Evolutionary conservation across 1,140 invertebrate genomes (phyloP), one percentile per base, ranked within the genome.

Genomic region (Bombus picipes): DNA sequence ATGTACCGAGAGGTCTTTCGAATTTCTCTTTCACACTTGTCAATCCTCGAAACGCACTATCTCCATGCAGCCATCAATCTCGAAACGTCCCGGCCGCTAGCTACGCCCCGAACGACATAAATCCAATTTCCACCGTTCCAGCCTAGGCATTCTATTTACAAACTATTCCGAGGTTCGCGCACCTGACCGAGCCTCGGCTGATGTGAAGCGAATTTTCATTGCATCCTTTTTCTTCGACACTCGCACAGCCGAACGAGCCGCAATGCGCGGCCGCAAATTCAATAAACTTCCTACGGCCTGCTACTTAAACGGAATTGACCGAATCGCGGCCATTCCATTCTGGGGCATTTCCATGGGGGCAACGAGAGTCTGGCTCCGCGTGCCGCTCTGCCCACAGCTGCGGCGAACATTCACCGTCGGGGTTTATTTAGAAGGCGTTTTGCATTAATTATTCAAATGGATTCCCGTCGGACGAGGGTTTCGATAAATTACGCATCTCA

Each of bases 391-490:
- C 47, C 72, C 92, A 91, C 93, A 94, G 92, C 92, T 94, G 93
- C 92, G 86, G 78, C 87, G 84, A 93, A 93, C 92, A 90, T 92
- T 91, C 89, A 86, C 82, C 91, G 89, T 86, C 92, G 87, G 15
- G 91, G 93, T 59, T 94, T 94, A 94, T 94, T 95, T 94, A 94
- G 92, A 92, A 93, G 92, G 92, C 91, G 92, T 94, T 95, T 95
- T 95, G 94, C 94, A 94, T 95, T 95, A 95, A 95, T 95, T 95
- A 95, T 94, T 94, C 92, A 94, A 95, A 94, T 94, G 92, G 94
- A 92, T 81, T 85, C 88, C 86, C 89, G 91, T 93, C 86, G 73
- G 34, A 12, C 85, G 86, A 84, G 87, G 92, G 94, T 94, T 93
- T 93, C 93, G 92, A 94, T 94, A 94, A 94, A 94, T 95, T 94